Base-by-base conservation (phyloP, 92 coral and sea anemone species). In the Pocillopora grandis region DNA sequence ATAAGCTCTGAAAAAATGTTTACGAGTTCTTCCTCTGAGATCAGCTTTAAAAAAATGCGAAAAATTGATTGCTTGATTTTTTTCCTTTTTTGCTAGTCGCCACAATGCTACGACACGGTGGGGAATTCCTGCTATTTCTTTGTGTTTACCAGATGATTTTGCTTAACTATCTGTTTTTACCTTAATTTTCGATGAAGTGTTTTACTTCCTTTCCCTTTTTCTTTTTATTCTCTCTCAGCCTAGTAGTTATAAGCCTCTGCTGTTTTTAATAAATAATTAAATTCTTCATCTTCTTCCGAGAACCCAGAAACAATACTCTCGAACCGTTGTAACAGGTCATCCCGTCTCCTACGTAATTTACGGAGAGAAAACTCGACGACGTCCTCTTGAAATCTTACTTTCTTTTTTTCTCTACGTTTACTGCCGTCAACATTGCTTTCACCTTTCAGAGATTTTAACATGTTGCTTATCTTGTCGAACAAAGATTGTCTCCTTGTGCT, bases 241-340 rank as follows among this genome's bases (percentile, higher is more conserved):
- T 7, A 16, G 20, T 49, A 70, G 10, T 70, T 5, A 14, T 16
- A 17, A 37, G 14, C 13, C 20, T 12, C 56, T 55, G 37, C 3
- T 18, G 35, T 8, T 10, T 76, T 16, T 14, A 52, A 19, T 17
- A 76, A 42, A 10, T 59, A 17, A 9, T 33, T 27, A 36, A 76
- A 61, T 9, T 48, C n/a, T 5, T 76, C 80, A 18, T 76, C 80
- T 31, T 76, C 80, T 11, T 62, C 56, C 14, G 16, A 61, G 5
- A 60, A 20, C 11, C 33, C 80, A 10, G 33, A 68, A 33, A 76
- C 58, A 18, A 76, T 61, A 60, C 20, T 76, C 13, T 76, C 79
- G 5, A 76, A 23, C 1, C 66, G 14, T 23, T 59, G 21, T 6
- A 31, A 58, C 3, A 76, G 52, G 7, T 33, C 55, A 9, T 61